Evolutionary conservation across 2,797 vertebrate species (phyloP).

Genomic region (Nannoperca obscura): DNA sequence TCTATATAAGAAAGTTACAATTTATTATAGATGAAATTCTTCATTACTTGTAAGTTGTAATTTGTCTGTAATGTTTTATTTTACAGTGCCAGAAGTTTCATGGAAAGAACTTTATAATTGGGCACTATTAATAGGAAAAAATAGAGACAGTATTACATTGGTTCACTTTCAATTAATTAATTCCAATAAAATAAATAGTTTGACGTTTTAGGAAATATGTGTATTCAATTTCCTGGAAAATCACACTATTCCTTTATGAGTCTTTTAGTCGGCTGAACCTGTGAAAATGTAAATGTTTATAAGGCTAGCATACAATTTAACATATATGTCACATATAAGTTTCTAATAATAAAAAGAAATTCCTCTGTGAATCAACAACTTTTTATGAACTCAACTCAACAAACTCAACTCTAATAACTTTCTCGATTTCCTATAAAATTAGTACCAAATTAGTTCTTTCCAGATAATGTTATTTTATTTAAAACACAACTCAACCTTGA

Average conservation of each 20-base stretch:
- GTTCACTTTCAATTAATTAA: background rate
- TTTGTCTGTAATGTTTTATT: background rate
- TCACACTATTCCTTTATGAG: background rate
- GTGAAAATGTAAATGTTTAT: background rate
- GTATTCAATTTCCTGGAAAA: background rate
- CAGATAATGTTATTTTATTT: background rate
- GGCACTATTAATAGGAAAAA: background rate
- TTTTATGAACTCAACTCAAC: background rate
- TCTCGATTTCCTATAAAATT: background rate
- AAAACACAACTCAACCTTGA: constrained; percentile 59
- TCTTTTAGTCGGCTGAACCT: background rate
- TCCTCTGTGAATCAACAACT: background rate
- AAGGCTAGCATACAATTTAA: background rate
- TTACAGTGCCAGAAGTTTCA: background rate
- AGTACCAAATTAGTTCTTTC: background rate
- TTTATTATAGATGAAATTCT: background rate
- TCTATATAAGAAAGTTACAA: background rate
- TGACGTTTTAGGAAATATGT: no score
- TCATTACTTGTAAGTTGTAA: background rate
- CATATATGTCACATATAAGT: background rate
- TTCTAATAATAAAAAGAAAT: background rate
- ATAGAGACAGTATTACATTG: background rate
- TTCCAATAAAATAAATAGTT: background rate
- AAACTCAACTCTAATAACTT: background rate
- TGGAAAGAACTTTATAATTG: background rate